Conservation (phyloP, 2,797 vertebrate genomes). For the Cacajao melanocephalus region DNA sequence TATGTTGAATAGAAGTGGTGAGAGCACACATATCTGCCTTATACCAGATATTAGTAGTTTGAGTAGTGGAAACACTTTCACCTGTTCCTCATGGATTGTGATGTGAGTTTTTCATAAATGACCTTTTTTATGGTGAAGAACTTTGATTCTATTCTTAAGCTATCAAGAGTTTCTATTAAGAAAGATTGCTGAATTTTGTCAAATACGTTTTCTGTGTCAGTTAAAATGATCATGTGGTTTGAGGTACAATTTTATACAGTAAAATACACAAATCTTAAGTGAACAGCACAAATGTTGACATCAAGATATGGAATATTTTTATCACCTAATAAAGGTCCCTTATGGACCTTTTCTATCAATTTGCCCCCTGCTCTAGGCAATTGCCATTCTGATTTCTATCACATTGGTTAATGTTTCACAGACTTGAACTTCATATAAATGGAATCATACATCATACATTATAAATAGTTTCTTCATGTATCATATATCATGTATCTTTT, state of each 20-base stretch:
- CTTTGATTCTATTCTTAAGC: not conserved
- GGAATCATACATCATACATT: not conserved
- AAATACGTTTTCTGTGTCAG: not conserved
- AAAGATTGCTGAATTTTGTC: not conserved
- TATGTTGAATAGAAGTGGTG: not conserved
- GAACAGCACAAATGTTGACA: not conserved
- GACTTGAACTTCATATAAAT: not conserved
- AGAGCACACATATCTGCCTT: not conserved
- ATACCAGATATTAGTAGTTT: not conserved
- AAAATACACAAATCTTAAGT: constrained; percentile 10
- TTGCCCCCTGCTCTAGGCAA: not conserved
- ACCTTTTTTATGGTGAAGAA: not conserved
- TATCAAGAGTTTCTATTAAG: not conserved
- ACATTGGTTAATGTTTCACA: not conserved
- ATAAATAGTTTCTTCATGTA: not conserved
- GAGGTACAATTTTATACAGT: not conserved
- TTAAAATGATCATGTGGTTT: not conserved
- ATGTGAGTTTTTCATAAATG: not conserved
- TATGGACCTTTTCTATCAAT: not conserved
- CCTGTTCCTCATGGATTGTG: not conserved
- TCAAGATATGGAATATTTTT: not conserved
- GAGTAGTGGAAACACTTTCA: not conserved
- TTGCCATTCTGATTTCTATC: not conserved
- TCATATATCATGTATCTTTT: not conserved
- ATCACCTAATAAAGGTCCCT: not conserved